Evolutionary conservation across 30 jellyfish, hydroid and myxozoan genomes (phyloP).

Genomic region (Rhopilema esculentum): DNA sequence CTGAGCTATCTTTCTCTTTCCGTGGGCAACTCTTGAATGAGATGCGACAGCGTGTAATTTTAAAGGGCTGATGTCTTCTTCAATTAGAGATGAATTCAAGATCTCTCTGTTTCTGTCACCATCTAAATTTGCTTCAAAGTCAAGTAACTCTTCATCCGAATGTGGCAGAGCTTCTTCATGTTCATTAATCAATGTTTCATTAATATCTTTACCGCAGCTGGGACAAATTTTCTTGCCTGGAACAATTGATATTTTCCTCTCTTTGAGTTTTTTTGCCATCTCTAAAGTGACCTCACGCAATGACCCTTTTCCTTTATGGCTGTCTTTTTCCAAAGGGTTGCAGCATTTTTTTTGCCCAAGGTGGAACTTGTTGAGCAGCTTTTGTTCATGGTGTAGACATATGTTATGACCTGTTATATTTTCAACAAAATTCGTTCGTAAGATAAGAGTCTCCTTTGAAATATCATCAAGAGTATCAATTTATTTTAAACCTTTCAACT

Average conservation of each 20-base stretch:
- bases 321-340: constrained; percentile 36
- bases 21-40: constrained; percentile 41
- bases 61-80: constrained; percentile 33
- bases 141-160: constrained; percentile 1
- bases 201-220: constrained; percentile 26
- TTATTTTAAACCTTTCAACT: constrained; percentile 1
- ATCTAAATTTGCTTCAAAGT: constrained; percentile 11
- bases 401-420: not conserved
- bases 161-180: not conserved
- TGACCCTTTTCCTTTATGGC: constrained; percentile 10
- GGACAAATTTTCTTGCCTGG: constrained; percentile 42
- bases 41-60: constrained; percentile 44
- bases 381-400: not conserved
- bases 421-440: constrained; percentile 17
- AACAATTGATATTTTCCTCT: not conserved
- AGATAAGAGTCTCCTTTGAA: constrained; percentile 12
- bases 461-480: not conserved
- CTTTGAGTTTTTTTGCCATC: constrained; percentile 27
- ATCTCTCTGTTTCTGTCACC: constrained; percentile 10
- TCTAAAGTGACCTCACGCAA: constrained; percentile 46
- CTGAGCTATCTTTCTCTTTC: constrained; percentile 44
- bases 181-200: constrained; percentile 3
- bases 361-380: constrained; percentile 16
- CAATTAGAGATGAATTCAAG: constrained; percentile 20
- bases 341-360: constrained; percentile 25